Evolutionary conservation across 2,888 invertebrate species (phyloP), one percentile per base, ranked within the genome.

Genomic region (Pimpla rufipes): DNA sequence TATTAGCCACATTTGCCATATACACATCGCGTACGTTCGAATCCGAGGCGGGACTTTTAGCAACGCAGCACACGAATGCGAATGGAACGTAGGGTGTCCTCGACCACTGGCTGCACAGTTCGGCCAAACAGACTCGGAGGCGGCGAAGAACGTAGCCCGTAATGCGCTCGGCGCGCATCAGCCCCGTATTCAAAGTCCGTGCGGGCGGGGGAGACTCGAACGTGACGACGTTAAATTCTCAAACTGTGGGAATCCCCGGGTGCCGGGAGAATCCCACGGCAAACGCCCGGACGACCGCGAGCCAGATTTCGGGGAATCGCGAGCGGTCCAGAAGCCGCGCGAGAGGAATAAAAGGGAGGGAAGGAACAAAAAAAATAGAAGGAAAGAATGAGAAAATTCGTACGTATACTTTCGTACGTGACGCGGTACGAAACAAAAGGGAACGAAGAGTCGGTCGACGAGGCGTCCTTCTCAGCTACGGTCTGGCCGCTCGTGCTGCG

Each of bases 341-440:
- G 23, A 13, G 59, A 45, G 10, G 37, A 64, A 50, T 7, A 50
- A 79, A 64, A 67, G 64, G 11, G 57, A 47, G 5, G 5, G 35
- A 71, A 40, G 42, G 52, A 64, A 7, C 35, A 52, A 42, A 42
- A 59, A 29, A 23, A 45, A 42, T 35, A 40, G 21, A 62, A 59
- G 1, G 45, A 47, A 73, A 21, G 45, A 40, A 78, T 8, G 42
- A 68, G 47, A 10, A 68, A 84, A 81, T 82, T 82, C 79, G 66
- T 37, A 55, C 16, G 18, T 23, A 37, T 16, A 59, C 75, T 71
- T 78, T 78, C 55, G 79, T 84, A 81, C 84, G 81, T 81, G 81
- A 79, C 78, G 73, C 67, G 47, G 16, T 29, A 57, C 40, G 74
- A 78, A 83, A 83, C 80, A 77, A 80, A 84, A 62, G 50, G 13